Evolutionary conservation across 2,797 vertebrate genomes (phyloP), one percentile per base, ranked within the genome.

Genomic region (Macroramphosus scolopax): DNA sequence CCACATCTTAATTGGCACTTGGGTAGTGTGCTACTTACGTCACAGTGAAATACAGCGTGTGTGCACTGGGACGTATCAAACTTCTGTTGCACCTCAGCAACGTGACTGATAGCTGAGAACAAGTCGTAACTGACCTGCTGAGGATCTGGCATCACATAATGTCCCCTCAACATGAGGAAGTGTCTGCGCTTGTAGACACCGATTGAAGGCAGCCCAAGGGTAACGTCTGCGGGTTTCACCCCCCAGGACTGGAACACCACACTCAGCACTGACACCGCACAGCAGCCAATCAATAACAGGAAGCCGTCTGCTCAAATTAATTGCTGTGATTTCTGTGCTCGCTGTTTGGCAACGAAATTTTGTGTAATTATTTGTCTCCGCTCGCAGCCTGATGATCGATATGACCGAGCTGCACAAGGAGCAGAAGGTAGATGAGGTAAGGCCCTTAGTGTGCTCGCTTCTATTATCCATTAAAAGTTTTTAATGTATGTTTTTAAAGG

Each of bases 401-500:
- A 88, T 99, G 77, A 87, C 75, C 12, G 93, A 98, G 86, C 90
- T 99, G 68, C 90, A 95, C 76, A 96, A 95, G 73, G 93, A 96
- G 32, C 92, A 94, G 78, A 92, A 94, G 55, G 90, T 99, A 38
- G 96, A 99, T 68, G 93, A 97, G 90, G 97, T 98, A 88, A 89
- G 79, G 9, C 11, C 5, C 5, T 12, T 36, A 42, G 4, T 15
- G 3, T 11, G 0, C 4, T 15, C 4, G 10, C 22, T 40, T 5
- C 9, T 6, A 8, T 8, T 3, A 16, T 38, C 6, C 2, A 49
- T 48, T 10, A 16, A 1, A n/a, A 4, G 15, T 38, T 25, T 25
- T 29, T 24, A 9, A 37, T 1, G 3, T 3, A 14, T 5, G 3
- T 17, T 16, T 10, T 47, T 30, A 14, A 8, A 29, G 14, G 25